Conservation (phyloP, 2,113 vertebrate genomes). For the Verasper variegatus region DNA sequence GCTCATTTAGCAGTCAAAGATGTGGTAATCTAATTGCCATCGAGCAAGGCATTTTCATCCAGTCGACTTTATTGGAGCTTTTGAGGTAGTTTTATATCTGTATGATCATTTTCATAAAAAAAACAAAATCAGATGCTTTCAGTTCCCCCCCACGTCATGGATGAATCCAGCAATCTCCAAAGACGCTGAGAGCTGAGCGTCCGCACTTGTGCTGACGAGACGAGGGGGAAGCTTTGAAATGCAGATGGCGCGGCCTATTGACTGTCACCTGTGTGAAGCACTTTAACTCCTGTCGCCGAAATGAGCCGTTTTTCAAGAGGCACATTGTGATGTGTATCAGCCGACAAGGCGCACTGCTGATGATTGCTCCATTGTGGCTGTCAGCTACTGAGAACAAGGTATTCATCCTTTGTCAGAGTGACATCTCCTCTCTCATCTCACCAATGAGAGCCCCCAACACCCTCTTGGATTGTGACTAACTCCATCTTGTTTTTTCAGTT, state of each 20-base stretch:
- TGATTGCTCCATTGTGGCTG: conserved; percentile 82
- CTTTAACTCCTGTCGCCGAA: conserved; percentile 70
- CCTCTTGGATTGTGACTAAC: not conserved
- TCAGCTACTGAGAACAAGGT: conserved; percentile 70
- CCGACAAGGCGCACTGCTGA: conserved; percentile 69
- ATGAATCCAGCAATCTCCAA: conserved; percentile 12
- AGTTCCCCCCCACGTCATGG: not conserved
- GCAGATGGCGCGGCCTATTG: conserved; percentile 75
- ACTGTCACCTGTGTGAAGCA: conserved; percentile 80
- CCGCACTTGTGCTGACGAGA: conserved; percentile 9
- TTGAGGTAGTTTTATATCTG: not conserved
- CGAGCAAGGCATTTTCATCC: not conserved
- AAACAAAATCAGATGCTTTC: not conserved
- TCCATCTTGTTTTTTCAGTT: too few relatives aligned
- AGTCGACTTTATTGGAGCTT: not conserved
- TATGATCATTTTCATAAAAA: not conserved
- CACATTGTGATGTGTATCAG: conserved; percentile 72
- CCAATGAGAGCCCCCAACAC: conserved; percentile 21
- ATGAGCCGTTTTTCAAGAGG: conserved; percentile 64
- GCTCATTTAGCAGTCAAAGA: not conserved
- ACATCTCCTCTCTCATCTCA: conserved; percentile 54
- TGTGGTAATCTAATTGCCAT: not conserved
- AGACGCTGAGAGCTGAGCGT: not conserved
- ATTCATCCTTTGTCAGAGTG: conserved; percentile 72
- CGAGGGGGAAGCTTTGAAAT: conserved; percentile 73